Evolutionary conservation across 2,888 invertebrate genomes (phyloP).

Genomic region (Cryptus armator): DNA sequence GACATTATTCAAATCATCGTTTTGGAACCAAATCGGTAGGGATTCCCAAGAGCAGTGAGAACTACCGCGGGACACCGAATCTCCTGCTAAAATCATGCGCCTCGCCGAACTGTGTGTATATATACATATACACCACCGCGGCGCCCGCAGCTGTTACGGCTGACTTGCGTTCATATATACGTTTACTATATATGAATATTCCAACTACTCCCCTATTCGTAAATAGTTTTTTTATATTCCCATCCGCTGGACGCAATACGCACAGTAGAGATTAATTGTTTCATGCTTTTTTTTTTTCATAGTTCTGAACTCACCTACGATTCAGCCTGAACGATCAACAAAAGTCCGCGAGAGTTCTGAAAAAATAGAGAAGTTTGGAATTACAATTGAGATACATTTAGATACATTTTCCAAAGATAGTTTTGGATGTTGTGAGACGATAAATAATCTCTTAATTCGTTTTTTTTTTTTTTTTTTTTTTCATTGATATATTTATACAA

Average conservation of each 20-base stretch:
- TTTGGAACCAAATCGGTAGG: background rate
- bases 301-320: constrained; percentile 43
- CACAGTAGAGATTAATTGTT: background rate
- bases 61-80: background rate
- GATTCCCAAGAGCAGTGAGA: constrained; percentile 3
- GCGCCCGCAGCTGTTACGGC: background rate
- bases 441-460: background rate
- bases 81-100: constrained; percentile 1
- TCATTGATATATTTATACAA: no score
- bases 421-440: background rate
- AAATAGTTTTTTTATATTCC: background rate
- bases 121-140: background rate
- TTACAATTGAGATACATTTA: background rate
- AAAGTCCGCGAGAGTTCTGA: constrained; percentile 22
- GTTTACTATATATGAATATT: constrained; percentile 5
- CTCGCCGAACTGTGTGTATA: background rate
- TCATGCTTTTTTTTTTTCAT: background rate
- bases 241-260: background rate
- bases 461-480: no score
- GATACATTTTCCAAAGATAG: background rate
- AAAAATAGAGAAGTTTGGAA: background rate
- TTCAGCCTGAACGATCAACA: background rate
- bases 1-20: constrained; percentile 3
- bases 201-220: background rate
- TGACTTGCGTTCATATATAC: background rate